Percentiles rank a stretch among this genome's conserved stretches.
phyloP scores from a whole-genome alignment of 64 coral and sea anemone species.

The Pocillopora damicornis region DNA sequence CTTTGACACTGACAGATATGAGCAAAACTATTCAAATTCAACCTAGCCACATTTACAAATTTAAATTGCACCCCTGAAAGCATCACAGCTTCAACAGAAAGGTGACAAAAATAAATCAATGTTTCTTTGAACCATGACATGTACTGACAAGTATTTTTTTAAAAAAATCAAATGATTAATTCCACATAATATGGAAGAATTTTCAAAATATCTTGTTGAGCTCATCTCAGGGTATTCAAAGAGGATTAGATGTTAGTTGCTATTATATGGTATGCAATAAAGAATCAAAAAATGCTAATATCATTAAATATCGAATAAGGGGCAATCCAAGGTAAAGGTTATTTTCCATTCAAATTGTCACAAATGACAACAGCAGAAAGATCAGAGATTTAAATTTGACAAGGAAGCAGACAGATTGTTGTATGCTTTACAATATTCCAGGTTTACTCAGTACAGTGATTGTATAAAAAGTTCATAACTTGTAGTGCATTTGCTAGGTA shows the following conservation, averaged over 20 bases:
- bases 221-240: not conserved
- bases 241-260: not conserved
- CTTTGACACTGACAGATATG: not conserved
- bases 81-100: not conserved
- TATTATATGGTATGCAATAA: not conserved
- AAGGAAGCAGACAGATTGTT: not conserved
- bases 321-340: slow-evolving; percentile 31
- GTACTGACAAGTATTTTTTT: no score
- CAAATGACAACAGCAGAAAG: not conserved
- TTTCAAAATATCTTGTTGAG: not conserved
- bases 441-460: not conserved
- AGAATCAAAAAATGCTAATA: slow-evolving; percentile 17
- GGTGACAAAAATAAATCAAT: not conserved
- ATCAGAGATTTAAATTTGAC: not conserved
- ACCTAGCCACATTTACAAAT: not conserved
- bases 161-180: not conserved
- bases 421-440: not conserved
- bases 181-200: not conserved
- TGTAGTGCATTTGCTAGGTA: not conserved
- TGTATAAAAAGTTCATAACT: not conserved
- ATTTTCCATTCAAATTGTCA: not conserved
- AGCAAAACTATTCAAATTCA: not conserved
- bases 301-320: not conserved
- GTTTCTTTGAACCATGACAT: not conserved
- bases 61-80: not conserved